Evolutionary conservation across 2,888 invertebrate species (phyloP), one percentile per base, ranked within the genome.

Genomic region (Odontothrips loti): DNA sequence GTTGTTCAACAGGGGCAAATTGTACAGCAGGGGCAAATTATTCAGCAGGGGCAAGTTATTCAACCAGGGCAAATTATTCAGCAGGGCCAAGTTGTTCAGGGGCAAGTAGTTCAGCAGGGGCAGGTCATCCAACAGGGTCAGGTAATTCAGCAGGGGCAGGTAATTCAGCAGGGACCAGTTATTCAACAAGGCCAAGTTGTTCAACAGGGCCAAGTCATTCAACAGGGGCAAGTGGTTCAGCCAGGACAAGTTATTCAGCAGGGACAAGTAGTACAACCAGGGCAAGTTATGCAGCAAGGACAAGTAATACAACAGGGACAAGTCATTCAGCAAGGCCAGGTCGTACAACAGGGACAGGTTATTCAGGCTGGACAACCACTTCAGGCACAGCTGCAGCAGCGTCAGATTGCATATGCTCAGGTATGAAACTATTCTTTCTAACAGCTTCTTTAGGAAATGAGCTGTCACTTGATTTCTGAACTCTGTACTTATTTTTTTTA

Each of bases 381-480:
- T 2, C 85, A 90, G 81, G 89, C 89, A 82, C 88, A 88, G 79
- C 88, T 90, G n/a, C 90, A 90, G 84, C 90, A 91, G 82, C 88
- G 89, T 81, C 89, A 90, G 82, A 86, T 88, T 27, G 68, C 68
- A 75, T 75, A 75, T 75, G 68, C 58, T 9, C 29, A 80, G 58
- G 58, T 80, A 47, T 10, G 20, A 48, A 48, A n/a, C 48, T 48
- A 0, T 47, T 48, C 10, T 9, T 80, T 79, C 29, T n/a, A 58
- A 15, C 6, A 20, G 2, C 58, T 6, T 58, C 58, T 58, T 11
- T n/a, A 58, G 58, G 15, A 20, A 43, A 43, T 43, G 2, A 43
- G 34, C 34, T 43, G 6, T 43, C n/a, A 43, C 34, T 43, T 2
- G 34, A 43, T 43, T 43, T 63, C 27, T 80, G n/a, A 43, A 29